Evolutionary conservation across 2,888 invertebrate species (phyloP), one percentile per base, ranked within the genome.

Genomic region (Chloromyia formosa): DNA sequence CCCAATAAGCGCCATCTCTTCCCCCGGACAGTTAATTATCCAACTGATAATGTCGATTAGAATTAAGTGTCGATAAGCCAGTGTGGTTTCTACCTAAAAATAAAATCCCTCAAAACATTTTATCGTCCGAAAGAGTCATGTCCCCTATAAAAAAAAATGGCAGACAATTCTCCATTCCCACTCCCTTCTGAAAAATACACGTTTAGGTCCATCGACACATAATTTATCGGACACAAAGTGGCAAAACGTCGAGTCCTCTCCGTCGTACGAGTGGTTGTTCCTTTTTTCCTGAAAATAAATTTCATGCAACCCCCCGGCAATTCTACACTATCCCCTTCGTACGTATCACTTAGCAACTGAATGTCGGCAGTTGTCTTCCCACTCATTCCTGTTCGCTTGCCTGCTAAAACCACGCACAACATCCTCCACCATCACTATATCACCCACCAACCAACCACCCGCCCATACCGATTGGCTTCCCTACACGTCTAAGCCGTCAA

Each of bases 311-410:
- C 16, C 40, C 40, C 10, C 35, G 18, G 5, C 22, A 35, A 7
- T 40, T 62, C 62, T 23, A 35, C 62, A 62, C 40, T 61, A 20
- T 27, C 1, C 27, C 14, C 16, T 18, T 62, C 35, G 27, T 27
- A 23, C 53, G 27, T 27, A 23, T 23, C 68, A 69, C 68, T 69
- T 69, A 69, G 53, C 27, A 69, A 69, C 53, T 69, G 68, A 69
- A 69, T 45, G 22, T 60, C 27, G 60, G 60, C 60, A 62, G 22
- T 62, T 62, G 2, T 9, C 40, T 16, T 27, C 40, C 62, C 10
- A 12, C 49, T 10, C 16, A n/a, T 16, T 27, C 40, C 62, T 49
- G 3, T 10, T 10, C 16, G 12, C 49, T n/a, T 49, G 16, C 49
- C 12, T 49, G 16, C 27, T 35, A 60, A 14, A 60, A 27, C 9